A percentile compares a stretch with the other conserved stretches of the same genome.
These are phyloP conservation scores for Rynchops niger DNA, from an alignment of 2,113 vertebrate species.

Conservation along the genomic window DNA sequence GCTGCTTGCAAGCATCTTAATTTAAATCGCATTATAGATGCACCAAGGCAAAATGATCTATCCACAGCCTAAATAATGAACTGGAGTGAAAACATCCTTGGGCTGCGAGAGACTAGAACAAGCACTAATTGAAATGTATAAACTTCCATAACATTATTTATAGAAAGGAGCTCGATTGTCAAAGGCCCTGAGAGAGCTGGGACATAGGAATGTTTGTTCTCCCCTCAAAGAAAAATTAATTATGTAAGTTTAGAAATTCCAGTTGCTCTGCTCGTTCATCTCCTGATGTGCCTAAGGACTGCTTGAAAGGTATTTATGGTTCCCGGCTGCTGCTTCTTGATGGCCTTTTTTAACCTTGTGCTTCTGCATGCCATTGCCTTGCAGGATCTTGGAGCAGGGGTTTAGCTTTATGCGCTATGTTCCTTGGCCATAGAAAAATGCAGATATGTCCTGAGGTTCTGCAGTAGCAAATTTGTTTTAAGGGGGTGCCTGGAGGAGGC, in stretches of 20 bases:
- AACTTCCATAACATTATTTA: conserved; percentile 50
- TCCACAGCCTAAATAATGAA: conserved; percentile 40
- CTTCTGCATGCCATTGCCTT: not conserved
- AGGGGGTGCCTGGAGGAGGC: not conserved
- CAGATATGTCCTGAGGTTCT: not conserved
- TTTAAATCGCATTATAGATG: conserved; percentile 19
- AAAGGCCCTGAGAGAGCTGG: conserved; percentile 8
- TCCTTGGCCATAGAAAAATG: not conserved
- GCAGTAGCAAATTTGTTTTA: not conserved
- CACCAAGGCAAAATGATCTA: conserved; percentile 9
- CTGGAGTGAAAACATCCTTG: conserved; percentile 39
- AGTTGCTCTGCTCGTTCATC: conserved; percentile 2
- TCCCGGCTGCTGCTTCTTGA: not conserved
- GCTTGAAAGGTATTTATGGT: conserved; percentile 26
- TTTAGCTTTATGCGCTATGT: not conserved
- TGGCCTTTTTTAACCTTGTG: not conserved
- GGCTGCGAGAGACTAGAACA: not conserved
- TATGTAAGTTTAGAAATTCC: conserved; percentile 49
- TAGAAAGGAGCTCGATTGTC: conserved; percentile 37
- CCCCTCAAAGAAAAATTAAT: conserved; percentile 11
- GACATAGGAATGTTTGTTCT: conserved; percentile 37
- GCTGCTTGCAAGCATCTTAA: conserved; percentile 16
- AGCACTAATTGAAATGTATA: conserved; percentile 35
- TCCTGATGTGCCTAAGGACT: conserved; percentile 11
- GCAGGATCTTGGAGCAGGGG: not conserved